A percentile compares a stretch with the other conserved stretches of the same genome.
These are phyloP conservation scores for Chascanopsetta lugubris DNA, from an alignment of 2,113 vertebrate species.

Conservation along the genomic window DNA sequence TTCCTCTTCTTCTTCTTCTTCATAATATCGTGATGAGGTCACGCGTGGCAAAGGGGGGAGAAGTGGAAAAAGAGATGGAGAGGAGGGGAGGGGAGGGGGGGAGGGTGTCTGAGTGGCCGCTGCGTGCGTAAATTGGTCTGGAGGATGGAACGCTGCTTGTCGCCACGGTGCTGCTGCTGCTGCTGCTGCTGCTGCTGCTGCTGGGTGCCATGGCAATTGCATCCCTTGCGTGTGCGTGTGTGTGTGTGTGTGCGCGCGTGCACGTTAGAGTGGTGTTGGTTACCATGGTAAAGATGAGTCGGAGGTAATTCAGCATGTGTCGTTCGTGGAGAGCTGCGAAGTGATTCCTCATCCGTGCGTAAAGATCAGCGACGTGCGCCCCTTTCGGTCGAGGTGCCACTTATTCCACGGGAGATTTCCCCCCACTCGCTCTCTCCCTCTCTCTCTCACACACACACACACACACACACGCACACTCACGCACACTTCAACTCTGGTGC, in stretches of 20 bases:
- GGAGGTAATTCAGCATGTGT: slow-evolving; percentile 66
- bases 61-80: slow-evolving; percentile 8
- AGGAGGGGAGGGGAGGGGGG: slow-evolving; percentile 24
- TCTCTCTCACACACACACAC: no score
- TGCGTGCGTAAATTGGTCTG: slow-evolving; percentile 65
- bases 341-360: slow-evolving; percentile 44
- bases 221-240: slow-evolving; percentile 26
- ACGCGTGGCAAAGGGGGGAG: no score
- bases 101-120: slow-evolving; percentile 42
- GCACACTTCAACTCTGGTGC: no score
- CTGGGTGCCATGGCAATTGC: slow-evolving; percentile 77
- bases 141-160: slow-evolving; percentile 57
- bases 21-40: no score
- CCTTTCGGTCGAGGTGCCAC: no score
- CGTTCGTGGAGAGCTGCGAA: slow-evolving; percentile 54
- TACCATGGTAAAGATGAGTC: slow-evolving; percentile 80
- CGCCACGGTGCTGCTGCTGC: slow-evolving; percentile 49
- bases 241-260: slow-evolving; percentile 52
- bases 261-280: slow-evolving; percentile 75
- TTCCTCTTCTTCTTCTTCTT: no score
- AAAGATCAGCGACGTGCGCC: neutral
- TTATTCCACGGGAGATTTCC: no score
- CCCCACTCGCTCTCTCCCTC: no score
- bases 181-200: no score
- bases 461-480: no score